Conservation (phyloP, 2,888 invertebrate genomes). For the Trichopria drosophilae region DNA sequence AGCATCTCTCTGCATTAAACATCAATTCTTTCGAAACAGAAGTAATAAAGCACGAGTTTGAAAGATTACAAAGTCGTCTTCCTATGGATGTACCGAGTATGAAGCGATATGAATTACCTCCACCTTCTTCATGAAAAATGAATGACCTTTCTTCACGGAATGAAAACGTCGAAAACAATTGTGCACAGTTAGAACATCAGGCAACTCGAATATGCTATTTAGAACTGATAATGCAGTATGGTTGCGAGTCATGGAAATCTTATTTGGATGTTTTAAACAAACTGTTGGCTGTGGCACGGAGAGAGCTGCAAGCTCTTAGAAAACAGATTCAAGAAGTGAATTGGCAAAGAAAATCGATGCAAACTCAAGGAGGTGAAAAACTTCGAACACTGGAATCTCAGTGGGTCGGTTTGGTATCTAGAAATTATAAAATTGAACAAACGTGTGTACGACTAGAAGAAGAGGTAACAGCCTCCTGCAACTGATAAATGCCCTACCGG, state of each 20-base stretch:
- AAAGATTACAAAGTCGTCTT: conserved; percentile 83
- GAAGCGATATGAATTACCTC: conserved; percentile 96
- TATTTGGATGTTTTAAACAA: conserved; percentile 81
- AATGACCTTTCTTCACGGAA: conserved; percentile 92
- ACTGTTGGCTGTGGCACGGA: conserved; percentile 78
- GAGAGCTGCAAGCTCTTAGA: conserved; percentile 73
- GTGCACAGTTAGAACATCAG: conserved; percentile 92
- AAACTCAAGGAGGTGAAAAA: conserved; percentile 88
- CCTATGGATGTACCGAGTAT: conserved; percentile 97
- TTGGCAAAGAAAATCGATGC: conserved; percentile 92
- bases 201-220: conserved; percentile 86
- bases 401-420: conserved; percentile 94
- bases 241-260: conserved; percentile 89
- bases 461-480: too few relatives aligned
- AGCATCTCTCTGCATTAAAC: conserved; percentile 78
- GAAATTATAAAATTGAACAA: conserved; percentile 96
- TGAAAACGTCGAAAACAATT: conserved; percentile 93
- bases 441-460: conserved; percentile 86
- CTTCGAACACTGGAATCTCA: conserved; percentile 84
- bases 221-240: conserved; percentile 89
- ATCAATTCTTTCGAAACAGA: conserved; percentile 88
- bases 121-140: conserved; percentile 88
- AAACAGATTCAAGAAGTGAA: conserved; percentile 92
- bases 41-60: conserved; percentile 88
- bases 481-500: too few relatives aligned